Evolutionary conservation across 2,797 vertebrate genomes (phyloP), one percentile per base, ranked within the genome.

Genomic region (Poliocrania exsul): DNA sequence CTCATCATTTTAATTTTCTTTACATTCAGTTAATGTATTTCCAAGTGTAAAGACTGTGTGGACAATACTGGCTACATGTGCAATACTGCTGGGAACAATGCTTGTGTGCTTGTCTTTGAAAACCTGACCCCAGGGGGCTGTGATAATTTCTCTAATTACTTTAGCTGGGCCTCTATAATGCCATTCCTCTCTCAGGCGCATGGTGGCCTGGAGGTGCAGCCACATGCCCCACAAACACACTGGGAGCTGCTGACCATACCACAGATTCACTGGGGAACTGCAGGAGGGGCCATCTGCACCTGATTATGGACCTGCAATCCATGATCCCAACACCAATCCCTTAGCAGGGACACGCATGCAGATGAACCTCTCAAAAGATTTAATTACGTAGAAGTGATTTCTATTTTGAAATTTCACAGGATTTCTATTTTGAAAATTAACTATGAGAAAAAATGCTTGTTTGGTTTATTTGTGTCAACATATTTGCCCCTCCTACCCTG

Each of bases 361-460:
- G 42, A 85, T 80, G 67, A 87, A 74, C 38, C n/a, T 87, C 69
- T 94, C 46, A 85, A 82, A 92, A 81, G 81, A 85, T 58, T 91
- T 85, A 86, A 92, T 88, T 92, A 40, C 0, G 3, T 71, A 71
- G 70, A 85, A 91, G 20, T 82, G 31, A 74, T 93, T 95, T 87
- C 49, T 91, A 42, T 66, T 94, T 70, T 87, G 60, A 91, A 86
- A 92, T 66, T 31, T 8, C 65, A 24, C 33, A 66, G 29, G 57
- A 81, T 91, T 81, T 93, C 64, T 83, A 60, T 80, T 93, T 87
- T 0, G 2, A 94, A 93, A 92, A 90, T 65, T 72, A 92, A 62
- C 71, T 42, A 25, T 20, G 58, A 49, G 62, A 37, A 92, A 78
- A 88, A 88, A 60, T 8, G 14, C 4, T 67, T 82, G 23, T 73